Base-by-base conservation (phyloP, 2,113 vertebrate species). In the Chloropsis cyanopogon region DNA sequence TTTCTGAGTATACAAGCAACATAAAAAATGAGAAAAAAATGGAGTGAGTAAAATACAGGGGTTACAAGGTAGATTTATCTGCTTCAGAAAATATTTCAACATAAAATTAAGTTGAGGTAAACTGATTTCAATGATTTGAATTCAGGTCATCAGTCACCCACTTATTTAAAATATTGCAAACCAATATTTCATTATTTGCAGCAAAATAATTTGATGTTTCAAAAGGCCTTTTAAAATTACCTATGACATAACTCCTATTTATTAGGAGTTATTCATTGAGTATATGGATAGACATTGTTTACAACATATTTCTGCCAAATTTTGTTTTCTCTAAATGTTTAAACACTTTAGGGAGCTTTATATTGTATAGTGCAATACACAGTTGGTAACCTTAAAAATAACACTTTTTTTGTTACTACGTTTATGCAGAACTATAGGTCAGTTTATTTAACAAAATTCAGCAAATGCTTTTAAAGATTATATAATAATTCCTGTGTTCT, bases 261-360 rank as follows among this genome's bases (percentile, higher is more conserved):
- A 57, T 69, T 80, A 95, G 86, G 65, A 98, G 96, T 97, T 96
- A 96, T 96, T 97, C 22, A 95, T 39, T 13, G 19, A 80, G 21
- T 41, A 4, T 82, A 64, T 59, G 37, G 56, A 46, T 89, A 82
- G 69, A 95, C 39, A 90, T 86, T 97, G 60, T 96, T 97, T 97
- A 92, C 61, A 96, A 83, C 47, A 53, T 61, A 93, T 89, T 97
- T 37, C 57, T 97, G 83, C 42, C 92, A 96, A 91, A 83, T 89
- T 95, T 82, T 93, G 35, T 83, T 98, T 97, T 86, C 82, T 94
- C 66, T 93, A 96, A 94, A 82, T 75, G 69, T 93, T 95, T 95
- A 66, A 94, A 96, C 94, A 92, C 22, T 94, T 91, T 35, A 77
- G 41, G 29, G 61, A 86, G 20, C 42, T 77, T 24, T 93, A 9